Base-by-base conservation (phyloP, 1,140 invertebrate species). In the Drosophila kepulauana region DNA sequence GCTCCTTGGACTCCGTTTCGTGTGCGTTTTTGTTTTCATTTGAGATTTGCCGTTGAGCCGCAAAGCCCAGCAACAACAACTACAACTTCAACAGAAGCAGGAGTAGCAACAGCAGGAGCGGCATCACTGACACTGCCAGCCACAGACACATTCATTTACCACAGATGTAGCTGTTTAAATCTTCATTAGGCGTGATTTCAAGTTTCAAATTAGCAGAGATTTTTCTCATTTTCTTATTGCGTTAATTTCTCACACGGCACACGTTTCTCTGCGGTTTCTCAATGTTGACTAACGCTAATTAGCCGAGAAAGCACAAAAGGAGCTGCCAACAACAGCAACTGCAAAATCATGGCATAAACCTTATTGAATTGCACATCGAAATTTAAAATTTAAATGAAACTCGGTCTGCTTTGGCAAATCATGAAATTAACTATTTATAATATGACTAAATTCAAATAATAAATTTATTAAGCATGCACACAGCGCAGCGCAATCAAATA, bases 171-270 rank as follows among this genome's bases (percentile, higher is more conserved):
- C 71, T 57, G 59, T 48, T 72, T 81, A 65, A 75, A 73, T 81
- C 79, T 81, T 81, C 65, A 75, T 74, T 81, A 78, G 74, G 54
- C 28, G 46, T 45, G 75, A 78, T 66, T 81, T 78, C 56, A 74
- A 74, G 58, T 70, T 78, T 78, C 51, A 74, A 78, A 74, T 74
- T 69, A 81, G 59, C 52, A 43, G 45, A 52, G 59, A 67, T 74
- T 74, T 74, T 74, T 62, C 48, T 61, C 58, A 43, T 35, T 57
- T 67, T 49, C 51, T 67, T 63, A 76, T 58, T 51, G 63, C 74
- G 61, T 62, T 73, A 28, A 66, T 77, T 73, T 77, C 64, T 62
- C 74, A 76, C 68, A 61, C 68, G 41, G 58, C 43, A 49, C 71
- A 75, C 72, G 72, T 75, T 70, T 56, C 43, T 25, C 49, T 75